Conservation (phyloP, 2,888 invertebrate species). For the Parnassius apollo region DNA sequence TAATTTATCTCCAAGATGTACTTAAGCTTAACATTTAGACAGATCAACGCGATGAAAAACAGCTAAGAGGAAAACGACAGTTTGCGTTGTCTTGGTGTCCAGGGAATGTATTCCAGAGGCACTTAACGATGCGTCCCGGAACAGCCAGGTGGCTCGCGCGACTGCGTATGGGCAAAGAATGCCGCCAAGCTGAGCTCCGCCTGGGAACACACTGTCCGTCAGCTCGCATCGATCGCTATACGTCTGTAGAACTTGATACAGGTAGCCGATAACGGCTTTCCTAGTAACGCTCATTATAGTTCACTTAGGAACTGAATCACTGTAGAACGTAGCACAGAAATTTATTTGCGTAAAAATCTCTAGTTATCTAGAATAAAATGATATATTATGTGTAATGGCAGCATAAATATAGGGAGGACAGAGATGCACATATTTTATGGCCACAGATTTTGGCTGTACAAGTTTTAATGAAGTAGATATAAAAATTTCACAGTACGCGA, state of each 20-base stretch:
- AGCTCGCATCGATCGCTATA: constrained; percentile 39
- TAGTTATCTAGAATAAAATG: no score
- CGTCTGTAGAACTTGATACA: constrained; percentile 54
- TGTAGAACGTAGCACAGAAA: neutral
- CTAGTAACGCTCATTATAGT: constrained; percentile 35
- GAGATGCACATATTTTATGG: no score
- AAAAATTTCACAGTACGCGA: no score
- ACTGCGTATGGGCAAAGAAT: constrained; percentile 74
- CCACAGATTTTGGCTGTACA: no score
- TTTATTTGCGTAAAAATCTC: no score
- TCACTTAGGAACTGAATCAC: constrained; percentile 26
- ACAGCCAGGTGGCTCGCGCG: constrained; percentile 60
- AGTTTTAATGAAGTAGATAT: no score
- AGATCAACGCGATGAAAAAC: constrained; percentile 53
- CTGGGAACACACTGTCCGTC: constrained; percentile 58
- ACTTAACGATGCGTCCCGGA: constrained; percentile 65
- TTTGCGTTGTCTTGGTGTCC: constrained; percentile 60
- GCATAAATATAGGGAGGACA: no score
- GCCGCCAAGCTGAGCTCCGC: constrained; percentile 52
- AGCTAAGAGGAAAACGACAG: constrained; percentile 56
- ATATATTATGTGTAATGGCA: no score
- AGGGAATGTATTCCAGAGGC: constrained; percentile 60
- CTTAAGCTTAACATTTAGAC: constrained; percentile 20
- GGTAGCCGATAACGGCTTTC: constrained; percentile 51
- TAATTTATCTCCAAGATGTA: neutral